Conservation (phyloP, 2,113 vertebrate species). For the Euleptes europaea region DNA sequence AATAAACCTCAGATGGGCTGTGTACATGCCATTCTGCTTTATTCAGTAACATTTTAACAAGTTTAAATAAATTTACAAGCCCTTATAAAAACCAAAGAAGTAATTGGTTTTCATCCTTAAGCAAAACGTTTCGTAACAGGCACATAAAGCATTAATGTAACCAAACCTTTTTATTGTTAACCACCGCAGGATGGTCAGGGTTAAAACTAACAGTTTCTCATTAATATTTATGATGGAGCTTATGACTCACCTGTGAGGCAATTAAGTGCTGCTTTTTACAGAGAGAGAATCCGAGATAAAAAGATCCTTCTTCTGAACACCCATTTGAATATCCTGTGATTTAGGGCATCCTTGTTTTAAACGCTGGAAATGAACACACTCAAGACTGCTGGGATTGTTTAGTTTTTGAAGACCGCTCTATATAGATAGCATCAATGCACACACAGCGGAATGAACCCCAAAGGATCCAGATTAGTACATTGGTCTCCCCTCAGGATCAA, state of each 20-base stretch:
- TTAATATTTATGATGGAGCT: constrained; percentile 6
- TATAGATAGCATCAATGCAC: not conserved
- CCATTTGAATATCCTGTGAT: not conserved
- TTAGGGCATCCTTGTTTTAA: not conserved
- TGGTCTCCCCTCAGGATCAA: too few species aligned
- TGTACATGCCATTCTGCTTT: not conserved
- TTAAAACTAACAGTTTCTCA: not conserved
- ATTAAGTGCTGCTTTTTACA: not conserved
- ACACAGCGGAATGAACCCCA: not conserved
- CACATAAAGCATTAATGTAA: not conserved
- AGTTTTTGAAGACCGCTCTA: not conserved
- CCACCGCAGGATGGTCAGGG: not conserved
- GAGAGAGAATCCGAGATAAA: not conserved
- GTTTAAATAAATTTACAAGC: constrained; percentile 13
- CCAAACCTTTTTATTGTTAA: not conserved
- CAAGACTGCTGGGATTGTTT: not conserved
- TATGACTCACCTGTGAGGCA: constrained; percentile 1
- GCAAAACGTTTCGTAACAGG: constrained; percentile 17
- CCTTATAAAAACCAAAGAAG: not conserved
- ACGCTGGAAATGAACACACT: not conserved
- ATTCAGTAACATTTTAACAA: constrained; percentile 6
- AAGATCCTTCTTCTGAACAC: not conserved
- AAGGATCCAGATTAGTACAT: not conserved
- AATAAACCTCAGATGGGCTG: not conserved
- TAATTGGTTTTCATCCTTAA: constrained; percentile 11